Conservation (phyloP, 2,113 vertebrate genomes). For the Sciurus niger region DNA sequence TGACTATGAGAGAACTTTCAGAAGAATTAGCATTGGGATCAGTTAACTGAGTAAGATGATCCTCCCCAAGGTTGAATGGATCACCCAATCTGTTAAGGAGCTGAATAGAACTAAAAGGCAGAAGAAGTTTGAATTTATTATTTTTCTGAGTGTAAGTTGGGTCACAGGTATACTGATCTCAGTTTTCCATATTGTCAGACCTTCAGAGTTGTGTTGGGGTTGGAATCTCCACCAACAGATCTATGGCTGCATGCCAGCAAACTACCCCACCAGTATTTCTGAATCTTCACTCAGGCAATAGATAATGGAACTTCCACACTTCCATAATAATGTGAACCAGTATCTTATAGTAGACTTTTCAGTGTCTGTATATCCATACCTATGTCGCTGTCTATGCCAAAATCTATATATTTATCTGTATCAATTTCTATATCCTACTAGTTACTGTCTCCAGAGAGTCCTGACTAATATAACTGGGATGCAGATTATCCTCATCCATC, state of each 20-base stretch:
- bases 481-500: background rate
- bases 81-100: background rate
- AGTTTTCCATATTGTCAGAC: background rate
- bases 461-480: background rate
- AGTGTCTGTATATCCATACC: background rate
- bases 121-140: background rate
- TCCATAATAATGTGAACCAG: background rate
- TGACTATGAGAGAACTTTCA: background rate
- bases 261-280: background rate
- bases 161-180: background rate
- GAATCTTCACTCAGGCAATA: background rate
- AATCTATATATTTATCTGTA: background rate
- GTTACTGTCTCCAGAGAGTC: background rate
- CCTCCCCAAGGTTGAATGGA: background rate
- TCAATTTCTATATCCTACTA: background rate
- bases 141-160: background rate
- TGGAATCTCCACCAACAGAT: background rate
- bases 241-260: background rate
- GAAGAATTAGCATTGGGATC: background rate
- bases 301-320: background rate
- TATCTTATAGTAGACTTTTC: background rate
- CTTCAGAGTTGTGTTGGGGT: background rate
- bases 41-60: background rate
- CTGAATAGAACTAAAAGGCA: background rate
- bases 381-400: no score